Evolutionary conservation across 2,888 invertebrate genomes (phyloP).

Genomic region (Andrena fulva): DNA sequence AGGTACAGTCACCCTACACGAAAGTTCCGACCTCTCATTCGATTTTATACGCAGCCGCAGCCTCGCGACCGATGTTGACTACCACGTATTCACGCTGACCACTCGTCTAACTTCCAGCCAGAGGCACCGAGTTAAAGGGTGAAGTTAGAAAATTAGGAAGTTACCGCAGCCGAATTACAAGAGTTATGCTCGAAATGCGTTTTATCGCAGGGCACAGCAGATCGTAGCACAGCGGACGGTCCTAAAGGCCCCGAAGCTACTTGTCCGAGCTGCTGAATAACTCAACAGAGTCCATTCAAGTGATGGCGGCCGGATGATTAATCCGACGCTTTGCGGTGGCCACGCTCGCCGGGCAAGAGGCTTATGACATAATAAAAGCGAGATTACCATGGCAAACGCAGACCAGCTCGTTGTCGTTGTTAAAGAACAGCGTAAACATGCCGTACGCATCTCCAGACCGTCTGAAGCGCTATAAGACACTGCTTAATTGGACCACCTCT

Average conservation of each 20-base stretch:
- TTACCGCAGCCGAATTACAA: too few species aligned
- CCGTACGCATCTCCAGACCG: background rate
- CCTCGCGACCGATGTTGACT: background rate
- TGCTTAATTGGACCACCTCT: background rate
- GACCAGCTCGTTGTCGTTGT: conserved; percentile 6
- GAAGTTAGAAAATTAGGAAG: background rate
- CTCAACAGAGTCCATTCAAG: conserved; percentile 32
- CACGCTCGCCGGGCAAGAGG: conserved; percentile 32
- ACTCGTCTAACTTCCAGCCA: background rate
- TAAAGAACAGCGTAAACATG: conserved; percentile 14
- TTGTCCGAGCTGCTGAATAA: conserved; percentile 20
- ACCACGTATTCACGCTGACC: background rate
- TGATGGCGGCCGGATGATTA: conserved; percentile 37
- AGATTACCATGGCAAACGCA: conserved; percentile 44
- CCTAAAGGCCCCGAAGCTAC: conserved; percentile 1
- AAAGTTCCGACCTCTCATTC: background rate
- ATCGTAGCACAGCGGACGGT: background rate
- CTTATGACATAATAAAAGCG: conserved; percentile 43
- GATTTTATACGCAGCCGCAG: background rate
- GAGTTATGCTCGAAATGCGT: background rate
- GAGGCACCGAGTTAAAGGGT: background rate
- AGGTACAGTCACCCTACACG: too few species aligned
- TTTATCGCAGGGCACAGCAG: background rate
- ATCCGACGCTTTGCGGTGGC: conserved; percentile 38
- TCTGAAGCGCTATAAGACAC: background rate